Conservation (phyloP, 64 coral and sea anemone species). For the Montipora cactus region DNA sequence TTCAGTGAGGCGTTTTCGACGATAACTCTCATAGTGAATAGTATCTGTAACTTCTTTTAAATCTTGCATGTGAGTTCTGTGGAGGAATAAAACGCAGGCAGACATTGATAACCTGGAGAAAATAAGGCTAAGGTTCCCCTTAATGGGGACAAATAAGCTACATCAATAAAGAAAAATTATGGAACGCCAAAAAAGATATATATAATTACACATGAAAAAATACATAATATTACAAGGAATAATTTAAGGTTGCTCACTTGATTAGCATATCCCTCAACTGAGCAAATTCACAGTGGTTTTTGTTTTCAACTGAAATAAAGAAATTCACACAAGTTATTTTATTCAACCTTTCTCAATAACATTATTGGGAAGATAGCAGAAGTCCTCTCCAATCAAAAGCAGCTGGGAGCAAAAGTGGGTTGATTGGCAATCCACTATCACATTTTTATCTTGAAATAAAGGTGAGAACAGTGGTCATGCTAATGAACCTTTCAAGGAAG, state of each 20-base stretch:
- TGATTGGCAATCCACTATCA: no score
- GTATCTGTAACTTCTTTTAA: slow-evolving; percentile 97
- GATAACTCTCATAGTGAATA: slow-evolving; percentile 97
- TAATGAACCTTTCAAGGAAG: no score
- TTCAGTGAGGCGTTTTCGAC: slow-evolving; percentile 67
- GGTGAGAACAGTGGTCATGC: no score
- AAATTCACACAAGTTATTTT: background rate
- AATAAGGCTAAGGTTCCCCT: no score
- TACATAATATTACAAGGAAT: background rate
- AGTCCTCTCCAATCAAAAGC: no score
- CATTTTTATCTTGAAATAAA: no score
- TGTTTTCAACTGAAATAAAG: slow-evolving; percentile 96
- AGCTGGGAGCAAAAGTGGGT: no score
- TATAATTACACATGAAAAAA: background rate
- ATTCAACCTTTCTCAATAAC: no score
- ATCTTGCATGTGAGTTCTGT: slow-evolving; percentile 99
- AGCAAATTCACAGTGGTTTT: slow-evolving; percentile 96
- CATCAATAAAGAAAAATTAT: background rate
- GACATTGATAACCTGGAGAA: no score
- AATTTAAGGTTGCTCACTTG: slow-evolving; percentile 58
- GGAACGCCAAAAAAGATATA: no score
- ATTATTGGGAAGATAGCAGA: no score
- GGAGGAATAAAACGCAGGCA: background rate
- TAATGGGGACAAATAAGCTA: background rate
- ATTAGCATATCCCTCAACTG: slow-evolving; percentile 97